Percentiles rank a stretch among this genome's conserved stretches.
These are phyloP conservation scores for Trichosurus vulpecula DNA, from an alignment of 2,797 vertebrate genomes.

Conservation along the genomic window DNA sequence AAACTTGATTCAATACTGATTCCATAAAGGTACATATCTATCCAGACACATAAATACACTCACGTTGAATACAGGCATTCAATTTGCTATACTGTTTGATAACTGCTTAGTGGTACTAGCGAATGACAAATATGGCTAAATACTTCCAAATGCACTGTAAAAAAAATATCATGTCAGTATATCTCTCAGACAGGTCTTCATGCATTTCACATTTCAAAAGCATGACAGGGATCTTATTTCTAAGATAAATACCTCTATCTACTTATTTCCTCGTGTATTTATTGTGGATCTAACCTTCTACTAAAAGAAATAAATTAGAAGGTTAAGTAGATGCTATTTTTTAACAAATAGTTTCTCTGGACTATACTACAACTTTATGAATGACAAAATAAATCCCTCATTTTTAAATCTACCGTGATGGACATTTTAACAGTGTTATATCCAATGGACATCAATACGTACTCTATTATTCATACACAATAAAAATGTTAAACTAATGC, in stretches of 20 bases:
- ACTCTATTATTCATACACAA: conserved; percentile 85
- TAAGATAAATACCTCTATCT: conserved; percentile 90
- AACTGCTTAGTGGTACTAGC: conserved; percentile 81
- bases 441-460: conserved; percentile 83
- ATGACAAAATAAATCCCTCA: conserved; percentile 90
- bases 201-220: conserved; percentile 89
- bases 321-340: conserved; percentile 97
- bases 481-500: conserved; percentile 86
- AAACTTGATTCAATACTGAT: conserved; percentile 16
- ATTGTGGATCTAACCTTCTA: conserved; percentile 90
- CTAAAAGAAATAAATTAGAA: conserved; percentile 95
- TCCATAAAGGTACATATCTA: neutral
- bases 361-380: conserved; percentile 90
- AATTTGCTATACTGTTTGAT: conserved; percentile 84
- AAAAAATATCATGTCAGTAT: conserved; percentile 92
- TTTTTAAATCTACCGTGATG: conserved; percentile 86
- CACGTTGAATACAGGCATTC: conserved; percentile 77
- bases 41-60: conserved; percentile 18
- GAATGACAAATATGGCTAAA: conserved; percentile 91
- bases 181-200: conserved; percentile 89
- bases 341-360: conserved; percentile 95
- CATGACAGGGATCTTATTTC: conserved; percentile 92
- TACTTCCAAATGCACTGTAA: conserved; percentile 90
- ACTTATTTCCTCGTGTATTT: conserved; percentile 91
- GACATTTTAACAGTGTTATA: conserved; percentile 85